Base-by-base conservation (phyloP, 2,797 vertebrate species). In the Acipenser transmontanus region DNA sequence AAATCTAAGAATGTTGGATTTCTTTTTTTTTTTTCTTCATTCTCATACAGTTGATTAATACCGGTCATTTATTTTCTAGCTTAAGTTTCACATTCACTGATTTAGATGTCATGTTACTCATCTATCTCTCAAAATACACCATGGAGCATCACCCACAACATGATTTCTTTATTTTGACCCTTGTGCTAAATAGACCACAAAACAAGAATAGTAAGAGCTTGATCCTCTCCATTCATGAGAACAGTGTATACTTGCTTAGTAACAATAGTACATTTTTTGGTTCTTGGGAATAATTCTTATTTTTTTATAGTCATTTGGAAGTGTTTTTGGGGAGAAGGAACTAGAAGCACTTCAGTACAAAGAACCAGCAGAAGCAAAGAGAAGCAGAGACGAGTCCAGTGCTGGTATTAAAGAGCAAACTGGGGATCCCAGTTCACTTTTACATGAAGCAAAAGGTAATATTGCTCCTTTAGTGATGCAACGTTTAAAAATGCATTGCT, bases 371-470 rank as follows among this genome's bases (percentile, higher is more conserved):
- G 64, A n/a, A 20, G 75, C 56, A 13, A 72, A 50, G 9, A 61
- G 69, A 48, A 52, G 68, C 52, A 49, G 72, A 66, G 6, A 1
- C 67, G 68, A 65, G 51, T 9, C 74, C 69, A 54, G 68, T 72
- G 63, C 77, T 84, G 65, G 76, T 50, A 80, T 62, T 77, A 75
- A 84, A 75, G 81, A 81, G 49, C 50, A 59, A 49, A 63, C 6
- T 7, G 61, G 71, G 72, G 82, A 85, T 78, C 80, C 87, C 14
- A 74, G 76, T 49, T 72, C 75, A 9, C 57, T 80, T 48, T 73
- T 79, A 73, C 70, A 68, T 50, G 80, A 87, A 67, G 76, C 85
- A 75, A 84, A 87, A 88, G 91, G 93, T 94, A 87, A 73, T 66
- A 14, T 4, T 52, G 6, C 47, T 7, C 52, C 57, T 50, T 11